phyloP scores from a whole-genome alignment of 1,140 invertebrate species.

The Gryllus bimaculatus region DNA sequence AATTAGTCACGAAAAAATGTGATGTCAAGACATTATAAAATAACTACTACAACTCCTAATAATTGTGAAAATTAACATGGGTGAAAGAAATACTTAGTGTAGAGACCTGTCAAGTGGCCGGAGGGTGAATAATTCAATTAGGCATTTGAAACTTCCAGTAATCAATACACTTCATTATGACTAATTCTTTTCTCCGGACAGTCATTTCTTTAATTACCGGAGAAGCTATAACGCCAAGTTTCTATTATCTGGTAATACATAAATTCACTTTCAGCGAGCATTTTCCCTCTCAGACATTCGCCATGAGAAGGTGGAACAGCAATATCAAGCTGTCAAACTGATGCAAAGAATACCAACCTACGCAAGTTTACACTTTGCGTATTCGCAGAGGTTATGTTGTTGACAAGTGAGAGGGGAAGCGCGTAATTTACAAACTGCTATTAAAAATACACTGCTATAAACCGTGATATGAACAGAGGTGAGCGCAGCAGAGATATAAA shows the following conservation, averaged over 20 bases:
- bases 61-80: not conserved
- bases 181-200: not conserved
- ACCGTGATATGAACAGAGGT: too few relatives aligned
- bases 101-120: not conserved
- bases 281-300: not conserved
- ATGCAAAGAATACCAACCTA: not conserved
- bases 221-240: not conserved
- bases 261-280: not conserved
- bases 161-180: not conserved
- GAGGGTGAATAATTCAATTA: slow-evolving; percentile 5
- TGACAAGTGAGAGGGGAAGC: too few relatives aligned
- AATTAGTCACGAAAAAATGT: too few relatives aligned
- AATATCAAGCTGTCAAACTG: not conserved
- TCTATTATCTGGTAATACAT: not conserved
- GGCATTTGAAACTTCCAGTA: not conserved
- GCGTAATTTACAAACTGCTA: too few relatives aligned
- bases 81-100: not conserved
- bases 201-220: not conserved
- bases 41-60: not conserved
- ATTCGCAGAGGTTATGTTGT: too few relatives aligned
- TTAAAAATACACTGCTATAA: too few relatives aligned
- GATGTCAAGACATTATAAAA: not conserved
- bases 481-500: too few relatives aligned
- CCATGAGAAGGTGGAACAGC: not conserved
- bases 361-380: too few relatives aligned